Evolutionary conservation across 2,113 vertebrate species (phyloP).

Genomic region (Ailuropoda melanoleuca): DNA sequence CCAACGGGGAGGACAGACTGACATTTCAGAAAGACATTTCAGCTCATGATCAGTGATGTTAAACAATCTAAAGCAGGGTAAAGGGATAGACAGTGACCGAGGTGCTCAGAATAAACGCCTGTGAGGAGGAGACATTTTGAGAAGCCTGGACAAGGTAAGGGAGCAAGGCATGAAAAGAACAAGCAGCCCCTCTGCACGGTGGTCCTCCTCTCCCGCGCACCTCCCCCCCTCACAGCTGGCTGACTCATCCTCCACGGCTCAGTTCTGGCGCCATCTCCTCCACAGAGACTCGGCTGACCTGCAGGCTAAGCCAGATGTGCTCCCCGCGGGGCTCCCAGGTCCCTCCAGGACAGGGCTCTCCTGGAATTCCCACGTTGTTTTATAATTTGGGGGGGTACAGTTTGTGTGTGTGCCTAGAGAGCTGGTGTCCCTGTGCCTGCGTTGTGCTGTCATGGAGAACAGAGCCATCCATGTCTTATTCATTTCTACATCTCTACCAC

Average conservation of each 20-base stretch:
- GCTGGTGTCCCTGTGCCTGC: not conserved
- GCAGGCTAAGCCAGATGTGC: not conserved
- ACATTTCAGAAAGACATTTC: not conserved
- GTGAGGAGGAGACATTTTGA: not conserved
- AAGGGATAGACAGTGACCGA: not conserved
- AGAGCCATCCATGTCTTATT: not conserved
- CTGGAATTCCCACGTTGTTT: not conserved
- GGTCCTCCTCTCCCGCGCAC: not conserved
- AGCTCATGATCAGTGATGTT: not conserved
- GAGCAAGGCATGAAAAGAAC: not conserved
- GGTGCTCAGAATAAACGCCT: not conserved
- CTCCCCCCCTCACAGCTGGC: accelerated
- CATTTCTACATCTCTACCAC: not conserved
- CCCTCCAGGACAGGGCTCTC: not conserved
- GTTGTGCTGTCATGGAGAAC: not conserved
- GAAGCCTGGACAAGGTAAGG: not conserved
- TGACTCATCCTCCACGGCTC: not conserved
- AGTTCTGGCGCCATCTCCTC: not conserved
- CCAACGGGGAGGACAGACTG: not conserved
- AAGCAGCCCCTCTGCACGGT: not conserved
- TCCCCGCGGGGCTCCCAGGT: not conserved
- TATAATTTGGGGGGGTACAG: not conserved
- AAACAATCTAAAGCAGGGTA: not conserved
- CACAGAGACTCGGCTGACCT: not conserved
- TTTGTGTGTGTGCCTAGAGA: not conserved